Base-by-base conservation (phyloP, 2,888 invertebrate genomes). In the Andrena praecox region DNA sequence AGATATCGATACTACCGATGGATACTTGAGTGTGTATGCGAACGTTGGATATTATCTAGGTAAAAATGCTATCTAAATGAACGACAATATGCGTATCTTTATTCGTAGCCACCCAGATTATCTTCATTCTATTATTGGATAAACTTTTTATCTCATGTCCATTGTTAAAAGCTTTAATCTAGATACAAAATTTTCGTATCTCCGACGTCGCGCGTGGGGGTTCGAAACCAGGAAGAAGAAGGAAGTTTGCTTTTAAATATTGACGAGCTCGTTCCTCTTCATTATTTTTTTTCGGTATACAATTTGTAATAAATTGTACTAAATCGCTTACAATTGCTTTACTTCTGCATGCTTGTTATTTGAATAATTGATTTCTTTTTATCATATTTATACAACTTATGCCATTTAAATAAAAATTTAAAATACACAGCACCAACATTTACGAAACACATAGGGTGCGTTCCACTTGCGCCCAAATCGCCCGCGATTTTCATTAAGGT, bases 241-340 rank as follows among this genome's bases (percentile, higher is more conserved):
- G 42, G 42, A 42, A 42, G 42, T 42, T 42, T 42, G 12, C 42
- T 42, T 42, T 33, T 62, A 54, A 2, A 50, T 50, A 48, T 33
- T 24, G 31, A 69, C 69, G 24, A 68, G 3, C 42, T 12, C 3
- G 42, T 12, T 42, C 3, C 12, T 12, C 42, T 24, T 10, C 27
- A 8, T 35, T 6, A 20, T 10, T 2, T 20, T 5, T 12, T 27
- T 29, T 6, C 24, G 10, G 20, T 8, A 24, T 35, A 8, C 16
- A 63, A 62, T 48, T 33, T 33, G 10, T 24, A 29, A 71, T 50
- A 71, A 2, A 10, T 63, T 31, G 2, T 63, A n/a, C 3, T 64
- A 48, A 64, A 27, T 10, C 4, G 12, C 10, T 56, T 56, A 24
- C 56, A 56, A 16, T 16, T 42, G 27, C 27, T 10, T 56, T 3